Base-by-base conservation (phyloP, 2,888 invertebrate genomes). In the Ophion costatus region DNA sequence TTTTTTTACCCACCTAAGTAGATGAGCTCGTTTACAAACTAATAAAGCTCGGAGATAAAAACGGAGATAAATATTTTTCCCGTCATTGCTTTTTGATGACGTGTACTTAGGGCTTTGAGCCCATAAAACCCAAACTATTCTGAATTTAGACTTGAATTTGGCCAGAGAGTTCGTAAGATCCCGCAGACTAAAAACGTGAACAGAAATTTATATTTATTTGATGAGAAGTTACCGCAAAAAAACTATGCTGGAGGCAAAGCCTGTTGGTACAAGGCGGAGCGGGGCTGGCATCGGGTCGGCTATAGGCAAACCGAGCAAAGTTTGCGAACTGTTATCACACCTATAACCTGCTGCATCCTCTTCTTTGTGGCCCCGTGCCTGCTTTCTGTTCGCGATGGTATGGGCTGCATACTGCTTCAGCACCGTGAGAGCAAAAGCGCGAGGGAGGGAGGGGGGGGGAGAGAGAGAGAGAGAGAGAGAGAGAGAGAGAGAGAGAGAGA, bases 291-390 rank as follows among this genome's bases (percentile, higher is more conserved):
- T 57, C n/a, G 66, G 42, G 56, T 24, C 24, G 67, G 57, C 76
- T 57, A 24, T 38, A 63, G 59, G 64, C 70, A 59, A 33, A 63
- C 75, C 17, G 76, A 45, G 63, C 56, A 56, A 85, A 85, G 73
- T 82, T 85, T 77, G 76, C 80, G 67, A 80, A 67, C 80, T 85
- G 79, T 82, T 85, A 85, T 82, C 82, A 80, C 82, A 71, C 76
- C 75, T 75, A 70, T 66, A 61, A 70, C 71, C 45, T 76, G 63
- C 33, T 22, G 64, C 42, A 42, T 42, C 66, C 64, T 61, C 22
- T 59, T 45, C 75, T 64, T 66, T 64, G 74, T 66, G 42, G 57
- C 69, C 71, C 73, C 51, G 11, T 51, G 59, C 70, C 63, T 71
- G 51, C 51, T 22, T 33, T 56, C 56, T 20, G 66, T 80, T 76